A percentile compares a stretch with the other conserved stretches of the same genome.
phyloP scores from a whole-genome alignment of 2,113 vertebrate species.

The Rhabdornis inornatus region DNA sequence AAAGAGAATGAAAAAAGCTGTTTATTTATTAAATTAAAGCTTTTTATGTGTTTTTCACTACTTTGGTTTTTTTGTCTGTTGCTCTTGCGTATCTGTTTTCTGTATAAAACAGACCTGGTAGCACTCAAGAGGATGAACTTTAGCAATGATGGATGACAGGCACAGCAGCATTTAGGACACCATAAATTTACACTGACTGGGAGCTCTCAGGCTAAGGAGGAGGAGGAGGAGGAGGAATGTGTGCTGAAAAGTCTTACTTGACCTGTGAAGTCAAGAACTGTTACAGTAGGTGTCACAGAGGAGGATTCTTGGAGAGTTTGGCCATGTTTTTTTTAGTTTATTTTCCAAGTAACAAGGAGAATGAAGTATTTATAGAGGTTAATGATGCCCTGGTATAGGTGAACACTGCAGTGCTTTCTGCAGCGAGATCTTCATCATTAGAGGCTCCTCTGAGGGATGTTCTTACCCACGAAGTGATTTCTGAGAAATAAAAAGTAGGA shows the following conservation, averaged over 20 bases:
- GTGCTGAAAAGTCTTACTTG: not conserved
- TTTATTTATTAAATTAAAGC: not conserved
- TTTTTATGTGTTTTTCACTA: not conserved
- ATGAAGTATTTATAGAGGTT: not conserved
- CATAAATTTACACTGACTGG: not conserved
- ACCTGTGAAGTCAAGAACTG: not conserved
- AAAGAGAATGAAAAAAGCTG: not conserved
- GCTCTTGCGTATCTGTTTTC: not conserved
- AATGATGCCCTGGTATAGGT: not conserved
- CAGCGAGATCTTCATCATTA: not conserved
- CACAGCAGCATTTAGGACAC: not conserved
- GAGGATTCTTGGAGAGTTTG: not conserved
- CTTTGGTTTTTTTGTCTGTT: not conserved
- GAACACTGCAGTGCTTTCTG: not conserved
- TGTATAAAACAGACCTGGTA: not conserved
- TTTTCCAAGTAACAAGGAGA: not conserved
- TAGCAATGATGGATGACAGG: not conserved
- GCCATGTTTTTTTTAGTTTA: not conserved
- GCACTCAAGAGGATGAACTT: not conserved
- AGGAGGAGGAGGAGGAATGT: not conserved
- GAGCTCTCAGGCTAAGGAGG: not conserved
- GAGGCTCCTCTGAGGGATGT: not conserved
- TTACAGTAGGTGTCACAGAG: fast-evolving
- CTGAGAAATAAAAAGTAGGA: not conserved
- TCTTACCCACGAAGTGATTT: not conserved